phyloP scores from a whole-genome alignment of 92 coral and sea anemone species.

The Desmophyllum pertusum region DNA sequence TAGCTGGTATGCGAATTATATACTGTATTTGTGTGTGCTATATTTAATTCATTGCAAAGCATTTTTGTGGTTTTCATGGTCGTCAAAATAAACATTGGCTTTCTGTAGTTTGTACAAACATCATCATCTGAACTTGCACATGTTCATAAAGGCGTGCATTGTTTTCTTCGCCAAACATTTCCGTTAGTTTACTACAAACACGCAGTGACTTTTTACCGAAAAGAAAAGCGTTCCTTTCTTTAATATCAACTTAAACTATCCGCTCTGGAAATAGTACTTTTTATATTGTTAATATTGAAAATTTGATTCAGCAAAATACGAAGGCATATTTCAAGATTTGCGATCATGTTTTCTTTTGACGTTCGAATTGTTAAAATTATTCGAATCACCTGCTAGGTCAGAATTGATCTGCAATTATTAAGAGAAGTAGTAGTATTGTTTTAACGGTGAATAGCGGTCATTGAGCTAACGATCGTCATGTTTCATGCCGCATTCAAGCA shows the following conservation, averaged over 20 bases:
- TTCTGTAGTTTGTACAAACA: slow-evolving; percentile 11
- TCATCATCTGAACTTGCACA: background rate
- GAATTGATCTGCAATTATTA: background rate
- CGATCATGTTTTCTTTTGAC: background rate
- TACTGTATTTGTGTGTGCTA: background rate
- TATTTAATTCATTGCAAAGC: background rate
- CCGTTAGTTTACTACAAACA: background rate
- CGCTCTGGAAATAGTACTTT: background rate
- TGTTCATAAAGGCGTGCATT: background rate
- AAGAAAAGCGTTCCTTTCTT: background rate
- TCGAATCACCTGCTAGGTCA: background rate
- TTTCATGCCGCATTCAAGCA: slow-evolving; percentile 13
- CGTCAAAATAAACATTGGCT: slow-evolving; percentile 20
- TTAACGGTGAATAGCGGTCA: slow-evolving; percentile 17
- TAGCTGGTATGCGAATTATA: slow-evolving; percentile 8
- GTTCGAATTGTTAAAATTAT: background rate
- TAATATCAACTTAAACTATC: background rate
- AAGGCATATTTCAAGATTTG: background rate
- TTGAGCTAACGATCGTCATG: slow-evolving; percentile 14
- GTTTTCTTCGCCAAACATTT: background rate
- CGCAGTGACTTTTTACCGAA: background rate
- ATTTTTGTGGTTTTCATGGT: slow-evolving; percentile 7
- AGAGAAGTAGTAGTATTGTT: slow-evolving; percentile 22
- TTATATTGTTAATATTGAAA: background rate
- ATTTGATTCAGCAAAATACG: background rate